Evolutionary conservation across 64 coral and sea anemone genomes (phyloP).

Genomic region (Stichodactyla mertensii): DNA sequence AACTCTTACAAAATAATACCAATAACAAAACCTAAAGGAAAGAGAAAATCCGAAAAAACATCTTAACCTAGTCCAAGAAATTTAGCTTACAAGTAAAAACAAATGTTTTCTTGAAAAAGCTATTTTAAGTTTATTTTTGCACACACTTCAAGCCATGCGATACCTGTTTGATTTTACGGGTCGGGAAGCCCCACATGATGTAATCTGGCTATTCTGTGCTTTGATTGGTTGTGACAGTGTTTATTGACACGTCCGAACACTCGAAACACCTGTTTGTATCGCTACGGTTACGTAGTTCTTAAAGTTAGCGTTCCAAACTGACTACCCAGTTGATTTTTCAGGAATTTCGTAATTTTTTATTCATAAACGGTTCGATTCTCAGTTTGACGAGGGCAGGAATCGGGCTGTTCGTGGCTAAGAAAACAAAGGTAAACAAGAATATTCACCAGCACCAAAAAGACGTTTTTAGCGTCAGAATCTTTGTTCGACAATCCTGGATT

Average conservation of each 20-base stretch:
- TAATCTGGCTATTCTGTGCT: neutral
- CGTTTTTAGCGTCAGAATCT: too few relatives aligned
- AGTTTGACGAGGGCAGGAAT: slow-evolving; percentile 37
- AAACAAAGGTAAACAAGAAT: slow-evolving; percentile 6
- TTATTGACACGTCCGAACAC: slow-evolving; percentile 12
- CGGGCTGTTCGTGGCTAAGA: neutral
- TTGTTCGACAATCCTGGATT: neutral
- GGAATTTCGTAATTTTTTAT: slow-evolving; percentile 84
- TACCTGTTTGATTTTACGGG: slow-evolving; percentile 25
- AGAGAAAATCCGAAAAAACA: neutral
- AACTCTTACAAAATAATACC: neutral
- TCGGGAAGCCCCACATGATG: slow-evolving; percentile 17
- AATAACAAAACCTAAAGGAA: neutral
- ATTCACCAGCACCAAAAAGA: neutral
- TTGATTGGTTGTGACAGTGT: neutral
- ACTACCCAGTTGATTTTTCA: slow-evolving; percentile 54
- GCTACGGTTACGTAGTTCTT: slow-evolving; percentile 22
- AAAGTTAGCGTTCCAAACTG: slow-evolving; percentile 46
- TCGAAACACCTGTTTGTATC: slow-evolving; percentile 20
- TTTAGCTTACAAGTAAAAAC: neutral
- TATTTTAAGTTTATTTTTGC: slow-evolving; percentile 9
- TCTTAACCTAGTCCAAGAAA: neutral
- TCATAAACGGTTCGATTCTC: slow-evolving; percentile 62
- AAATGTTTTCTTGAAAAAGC: neutral
- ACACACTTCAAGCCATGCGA: neutral